These are phyloP conservation scores for Rhingia rostrata DNA, from an alignment of 2,888 invertebrate genomes.

Conservation along the genomic window DNA sequence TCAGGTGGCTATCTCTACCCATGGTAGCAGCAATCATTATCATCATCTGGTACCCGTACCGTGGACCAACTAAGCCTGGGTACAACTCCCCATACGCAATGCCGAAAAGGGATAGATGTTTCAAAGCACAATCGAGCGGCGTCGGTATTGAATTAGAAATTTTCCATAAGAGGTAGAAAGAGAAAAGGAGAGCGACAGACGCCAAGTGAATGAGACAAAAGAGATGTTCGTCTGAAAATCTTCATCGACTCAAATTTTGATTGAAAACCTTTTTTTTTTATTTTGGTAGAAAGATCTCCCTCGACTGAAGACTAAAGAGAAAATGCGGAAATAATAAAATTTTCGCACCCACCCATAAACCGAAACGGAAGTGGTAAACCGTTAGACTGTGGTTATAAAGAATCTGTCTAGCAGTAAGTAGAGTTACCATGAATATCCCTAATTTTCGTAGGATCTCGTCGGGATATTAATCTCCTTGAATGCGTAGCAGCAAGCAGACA, in stretches of 20 bases:
- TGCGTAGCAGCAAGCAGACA: constrained; percentile 9
- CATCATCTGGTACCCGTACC: constrained; percentile 13
- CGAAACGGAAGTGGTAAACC: constrained; percentile 22
- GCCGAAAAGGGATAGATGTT: constrained; percentile 45
- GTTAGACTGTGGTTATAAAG: constrained; percentile 20
- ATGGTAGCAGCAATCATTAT: constrained; percentile 24
- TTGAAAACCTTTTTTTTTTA: constrained; percentile 27
- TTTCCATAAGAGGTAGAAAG: constrained; percentile 12
- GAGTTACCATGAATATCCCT: constrained; percentile 30
- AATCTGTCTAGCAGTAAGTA: constrained; percentile 45
- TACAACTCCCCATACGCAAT: constrained; percentile 26
- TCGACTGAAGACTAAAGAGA: constrained; percentile 16
- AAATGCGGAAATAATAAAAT: constrained; percentile 15
- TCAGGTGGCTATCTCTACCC: constrained; percentile 22
- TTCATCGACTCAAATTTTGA: constrained; percentile 35
- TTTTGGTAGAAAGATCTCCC: neutral
- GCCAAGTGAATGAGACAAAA: constrained; percentile 12
- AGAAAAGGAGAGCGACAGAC: constrained; percentile 9
- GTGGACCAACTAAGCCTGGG: constrained; percentile 17
- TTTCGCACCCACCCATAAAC: neutral
- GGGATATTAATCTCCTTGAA: constrained; percentile 27
- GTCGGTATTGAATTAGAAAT: constrained; percentile 44
- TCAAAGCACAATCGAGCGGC: constrained; percentile 38
- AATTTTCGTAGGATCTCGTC: constrained; percentile 29
- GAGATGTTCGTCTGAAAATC: constrained; percentile 26